These are phyloP conservation scores for Corynorhinus townsendii DNA, from an alignment of 2,113 vertebrate species.

Conservation along the genomic window DNA sequence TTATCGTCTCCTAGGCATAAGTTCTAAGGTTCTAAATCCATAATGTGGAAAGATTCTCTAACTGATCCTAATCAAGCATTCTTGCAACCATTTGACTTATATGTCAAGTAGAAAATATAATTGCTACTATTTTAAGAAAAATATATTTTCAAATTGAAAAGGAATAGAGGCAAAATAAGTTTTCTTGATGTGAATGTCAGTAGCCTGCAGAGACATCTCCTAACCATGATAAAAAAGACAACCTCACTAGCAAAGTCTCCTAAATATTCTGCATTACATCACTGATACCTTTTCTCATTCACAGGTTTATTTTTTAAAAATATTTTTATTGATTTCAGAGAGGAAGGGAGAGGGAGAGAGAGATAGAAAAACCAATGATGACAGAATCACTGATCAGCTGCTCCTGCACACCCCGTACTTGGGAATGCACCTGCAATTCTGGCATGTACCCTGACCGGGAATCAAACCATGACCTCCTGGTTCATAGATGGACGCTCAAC, in stretches of 20 bases:
- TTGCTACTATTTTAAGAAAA: background rate
- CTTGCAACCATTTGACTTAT: background rate
- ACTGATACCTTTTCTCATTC: background rate
- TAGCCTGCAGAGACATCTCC: background rate
- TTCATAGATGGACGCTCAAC: too few relatives aligned
- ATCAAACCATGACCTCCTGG: too few relatives aligned
- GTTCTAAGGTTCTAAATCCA: background rate
- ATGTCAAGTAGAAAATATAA: background rate
- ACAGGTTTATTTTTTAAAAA: too few relatives aligned
- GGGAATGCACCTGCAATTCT: too few relatives aligned
- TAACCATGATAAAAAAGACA: background rate
- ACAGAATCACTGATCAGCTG: too few relatives aligned
- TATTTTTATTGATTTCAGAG: too few relatives aligned
- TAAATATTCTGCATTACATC: background rate
- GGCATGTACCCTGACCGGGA: too few relatives aligned
- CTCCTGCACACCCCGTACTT: too few relatives aligned
- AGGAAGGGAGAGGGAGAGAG: too few relatives aligned
- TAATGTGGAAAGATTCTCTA: background rate
- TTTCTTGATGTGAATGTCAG: background rate
- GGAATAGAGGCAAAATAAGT: background rate
- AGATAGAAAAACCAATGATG: too few relatives aligned
- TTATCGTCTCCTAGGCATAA: background rate
- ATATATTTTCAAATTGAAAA: background rate
- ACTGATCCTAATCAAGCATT: background rate
- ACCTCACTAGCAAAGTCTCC: accelerated